These are phyloP conservation scores for Oryzias celebensis DNA, from an alignment of 2,113 vertebrate genomes.

Conservation along the genomic window DNA sequence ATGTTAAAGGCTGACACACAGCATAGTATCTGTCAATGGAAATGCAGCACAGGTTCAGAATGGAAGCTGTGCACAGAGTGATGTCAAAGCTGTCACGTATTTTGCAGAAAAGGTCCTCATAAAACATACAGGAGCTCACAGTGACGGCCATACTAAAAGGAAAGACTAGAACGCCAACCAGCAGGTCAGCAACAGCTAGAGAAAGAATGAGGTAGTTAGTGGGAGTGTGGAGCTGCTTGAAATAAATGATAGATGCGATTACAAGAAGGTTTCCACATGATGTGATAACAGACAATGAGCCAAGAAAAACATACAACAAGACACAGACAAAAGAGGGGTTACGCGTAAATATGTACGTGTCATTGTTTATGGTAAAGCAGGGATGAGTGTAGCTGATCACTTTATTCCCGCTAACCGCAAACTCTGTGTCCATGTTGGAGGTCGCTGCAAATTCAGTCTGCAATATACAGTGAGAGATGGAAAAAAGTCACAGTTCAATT, in stretches of 20 bases:
- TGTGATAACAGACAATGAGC: neutral
- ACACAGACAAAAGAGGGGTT: conserved; percentile 9
- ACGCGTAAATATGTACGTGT: neutral
- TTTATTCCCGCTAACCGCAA: too few relatives aligned
- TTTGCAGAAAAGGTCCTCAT: conserved; percentile 39
- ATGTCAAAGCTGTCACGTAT: conserved; percentile 37
- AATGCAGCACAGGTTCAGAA: conserved; percentile 52
- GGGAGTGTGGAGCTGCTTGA: conserved; percentile 24
- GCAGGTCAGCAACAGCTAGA: conserved; percentile 32
- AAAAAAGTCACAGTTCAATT: too few relatives aligned
- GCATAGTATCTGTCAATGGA: conserved; percentile 60
- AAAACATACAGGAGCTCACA: conserved; percentile 27
- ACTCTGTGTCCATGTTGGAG: too few relatives aligned
- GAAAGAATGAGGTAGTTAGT: conserved; percentile 28
- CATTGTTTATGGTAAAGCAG: conserved; percentile 2
- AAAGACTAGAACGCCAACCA: conserved; percentile 28
- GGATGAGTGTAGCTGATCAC: neutral
- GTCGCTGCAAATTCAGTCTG: too few relatives aligned
- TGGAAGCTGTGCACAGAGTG: conserved; percentile 35
- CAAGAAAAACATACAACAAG: conserved; percentile 15
- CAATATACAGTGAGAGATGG: too few relatives aligned
- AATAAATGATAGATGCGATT: conserved; percentile 25
- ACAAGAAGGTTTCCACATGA: conserved; percentile 44
- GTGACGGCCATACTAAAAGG: conserved; percentile 22
- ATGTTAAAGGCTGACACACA: conserved; percentile 70